A percentile compares a stretch with the other conserved stretches of the same genome.
phyloP scores from a whole-genome alignment of 2,888 invertebrate genomes.

The Cabera pusaria region DNA sequence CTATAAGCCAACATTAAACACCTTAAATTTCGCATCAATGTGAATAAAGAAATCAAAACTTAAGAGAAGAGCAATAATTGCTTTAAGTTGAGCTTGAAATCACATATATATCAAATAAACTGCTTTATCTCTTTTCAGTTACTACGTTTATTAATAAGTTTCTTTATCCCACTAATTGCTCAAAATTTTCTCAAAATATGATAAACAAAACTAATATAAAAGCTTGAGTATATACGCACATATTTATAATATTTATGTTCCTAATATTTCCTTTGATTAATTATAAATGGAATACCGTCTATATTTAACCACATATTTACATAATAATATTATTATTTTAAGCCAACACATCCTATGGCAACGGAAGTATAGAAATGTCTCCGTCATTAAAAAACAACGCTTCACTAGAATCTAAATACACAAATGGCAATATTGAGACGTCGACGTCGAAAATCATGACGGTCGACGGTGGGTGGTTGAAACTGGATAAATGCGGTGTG shows the following conservation, averaged over 20 bases:
- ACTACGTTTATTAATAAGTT: too few relatives aligned
- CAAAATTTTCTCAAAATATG: too few relatives aligned
- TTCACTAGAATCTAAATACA: constrained; percentile 64
- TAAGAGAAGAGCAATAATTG: constrained; percentile 6
- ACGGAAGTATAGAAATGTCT: constrained; percentile 77
- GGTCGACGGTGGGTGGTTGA: constrained; percentile 84
- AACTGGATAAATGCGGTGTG: constrained; percentile 90
- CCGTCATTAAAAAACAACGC: constrained; percentile 73
- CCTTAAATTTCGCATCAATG: too few relatives aligned
- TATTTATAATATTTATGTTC: too few relatives aligned
- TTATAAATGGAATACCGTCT: too few relatives aligned
- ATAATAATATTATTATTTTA: constrained; percentile 30
- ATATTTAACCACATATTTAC: too few relatives aligned
- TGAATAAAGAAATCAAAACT: constrained; percentile 2
- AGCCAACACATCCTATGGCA: constrained; percentile 77
- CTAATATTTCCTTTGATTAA: too few relatives aligned
- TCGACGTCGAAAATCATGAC: constrained; percentile 78
- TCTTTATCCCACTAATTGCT: too few relatives aligned
- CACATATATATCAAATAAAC: background rate
- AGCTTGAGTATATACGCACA: too few relatives aligned
- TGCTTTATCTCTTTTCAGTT: too few relatives aligned
- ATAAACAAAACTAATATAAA: too few relatives aligned
- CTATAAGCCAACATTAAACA: too few relatives aligned
- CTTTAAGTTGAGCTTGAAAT: background rate
- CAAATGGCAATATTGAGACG: constrained; percentile 57